phyloP scores from a whole-genome alignment of 2,888 invertebrate genomes.

The Apodemia mormo region DNA sequence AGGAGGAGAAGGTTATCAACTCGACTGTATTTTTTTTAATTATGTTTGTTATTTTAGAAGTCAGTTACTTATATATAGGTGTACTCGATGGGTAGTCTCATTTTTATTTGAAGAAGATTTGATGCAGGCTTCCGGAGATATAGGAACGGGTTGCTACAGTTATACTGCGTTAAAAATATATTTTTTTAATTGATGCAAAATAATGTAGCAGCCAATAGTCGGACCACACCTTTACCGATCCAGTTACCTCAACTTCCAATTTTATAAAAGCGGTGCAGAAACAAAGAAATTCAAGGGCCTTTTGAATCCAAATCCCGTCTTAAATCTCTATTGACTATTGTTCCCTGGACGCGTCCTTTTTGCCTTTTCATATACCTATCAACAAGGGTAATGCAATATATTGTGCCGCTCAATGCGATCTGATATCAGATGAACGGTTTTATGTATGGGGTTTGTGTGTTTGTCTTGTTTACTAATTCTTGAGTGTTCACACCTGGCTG shows the following conservation, averaged over 20 bases:
- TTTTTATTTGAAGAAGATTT: too few relatives aligned
- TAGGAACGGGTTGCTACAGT: too few relatives aligned
- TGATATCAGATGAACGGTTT: constrained; percentile 59
- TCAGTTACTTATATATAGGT: too few relatives aligned
- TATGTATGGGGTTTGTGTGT: constrained; percentile 36
- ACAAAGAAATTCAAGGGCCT: constrained; percentile 60
- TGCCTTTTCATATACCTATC: constrained; percentile 43
- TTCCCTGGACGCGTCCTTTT: constrained; percentile 55
- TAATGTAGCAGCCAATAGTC: constrained; percentile 30
- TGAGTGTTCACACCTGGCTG: constrained; percentile 35
- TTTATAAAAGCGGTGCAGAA: constrained; percentile 65
- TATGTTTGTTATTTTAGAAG: too few relatives aligned
- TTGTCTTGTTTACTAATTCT: constrained; percentile 30
- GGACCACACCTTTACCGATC: constrained; percentile 45
- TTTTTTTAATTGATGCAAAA: neutral
- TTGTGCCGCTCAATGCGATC: constrained; percentile 61
- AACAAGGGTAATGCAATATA: constrained; percentile 66
- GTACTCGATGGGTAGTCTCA: too few relatives aligned
- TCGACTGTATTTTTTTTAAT: too few relatives aligned
- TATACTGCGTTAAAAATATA: too few relatives aligned
- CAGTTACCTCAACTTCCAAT: constrained; percentile 60
- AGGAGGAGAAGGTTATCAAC: too few relatives aligned
- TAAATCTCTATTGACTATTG: constrained; percentile 72
- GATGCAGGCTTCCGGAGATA: too few relatives aligned
- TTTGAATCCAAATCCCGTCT: constrained; percentile 76